A percentile compares a stretch with the other conserved stretches of the same genome.
Evolutionary conservation across 2,888 invertebrate species (phyloP).

Genomic region (Poecilobothrus nobilitatus): DNA sequence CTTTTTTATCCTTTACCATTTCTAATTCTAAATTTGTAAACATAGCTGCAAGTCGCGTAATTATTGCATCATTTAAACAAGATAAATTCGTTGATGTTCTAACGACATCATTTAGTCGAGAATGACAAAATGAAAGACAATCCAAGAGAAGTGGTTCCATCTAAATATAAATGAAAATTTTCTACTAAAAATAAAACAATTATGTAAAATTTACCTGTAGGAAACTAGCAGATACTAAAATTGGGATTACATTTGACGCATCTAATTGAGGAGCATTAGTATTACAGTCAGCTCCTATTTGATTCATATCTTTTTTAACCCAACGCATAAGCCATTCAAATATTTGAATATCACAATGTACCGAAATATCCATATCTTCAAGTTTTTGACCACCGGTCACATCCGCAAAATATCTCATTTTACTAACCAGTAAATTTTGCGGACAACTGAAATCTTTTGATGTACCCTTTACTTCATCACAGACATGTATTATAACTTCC

Average conservation of each 20-base stretch:
- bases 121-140: conserved; percentile 78
- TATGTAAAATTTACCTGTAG: conserved; percentile 50
- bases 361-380: conserved; percentile 92
- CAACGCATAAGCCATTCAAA: conserved; percentile 96
- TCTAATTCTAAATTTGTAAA: conserved; percentile 84
- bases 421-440: conserved; percentile 72
- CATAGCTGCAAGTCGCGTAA: conserved; percentile 70
- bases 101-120: conserved; percentile 78
- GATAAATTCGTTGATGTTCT: conserved; percentile 78
- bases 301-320: conserved; percentile 58
- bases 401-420: conserved; percentile 94
- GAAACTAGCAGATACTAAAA: conserved; percentile 89
- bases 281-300: conserved; percentile 33
- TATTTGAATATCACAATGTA: conserved; percentile 91
- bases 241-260: conserved; percentile 78
- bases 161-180: conserved; percentile 40
- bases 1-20: conserved; percentile 73
- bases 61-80: conserved; percentile 72
- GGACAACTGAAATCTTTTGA: conserved; percentile 86
- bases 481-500: conserved; percentile 89
- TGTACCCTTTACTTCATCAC: conserved; percentile 84
- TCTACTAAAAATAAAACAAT: conserved; percentile 6
- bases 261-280: conserved; percentile 65
- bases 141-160: conserved; percentile 85
- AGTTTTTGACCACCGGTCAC: conserved; percentile 73